Evolutionary conservation across 1,140 invertebrate species (phyloP), one percentile per base, ranked within the genome.

Genomic region (Vanessa atalanta): DNA sequence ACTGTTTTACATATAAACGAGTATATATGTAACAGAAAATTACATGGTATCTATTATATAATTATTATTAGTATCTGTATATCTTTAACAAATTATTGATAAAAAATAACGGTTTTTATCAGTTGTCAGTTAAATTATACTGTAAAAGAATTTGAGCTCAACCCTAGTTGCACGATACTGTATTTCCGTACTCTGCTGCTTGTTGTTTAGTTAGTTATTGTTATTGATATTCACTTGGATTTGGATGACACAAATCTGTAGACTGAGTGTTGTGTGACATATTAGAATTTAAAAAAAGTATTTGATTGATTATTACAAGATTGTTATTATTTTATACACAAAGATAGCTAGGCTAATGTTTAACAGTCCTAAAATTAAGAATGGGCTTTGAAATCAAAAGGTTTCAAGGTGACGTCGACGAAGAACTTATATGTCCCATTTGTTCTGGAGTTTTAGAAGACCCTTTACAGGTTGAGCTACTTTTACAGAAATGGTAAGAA

Each of bases 371-470:
- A 75, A 78, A 83, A 82, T 80, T 73, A 82, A 90, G 78, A 79
- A 98, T 98, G 97, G 98, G 97, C 82, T 98, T 96, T 94, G 97
- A 98, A 91, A 93, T 97, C 55, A 95, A 95, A 92, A 94, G 97
- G 82, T 98, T 98, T 94, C 95, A 97, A 93, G 97, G 97, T 82
- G 96, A 97, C 88, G 97, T 98, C 70, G 97, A 98, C 89, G 97
- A 98, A 94, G 98, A 98, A 94, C 93, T 98, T 43, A 94, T 98
- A 65, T 98, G 98, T 90, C 96, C 97, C 72, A 98, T 98, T 92
- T 98, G 98, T 93, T 97, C 97, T 69, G 96, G 96, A 78, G 97
- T 98, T 71, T 90, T 98, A 47, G 97, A 98, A 84, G 97, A 98
- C 86, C 97, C 98, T 51, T 92, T 98, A 57, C 97, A 98, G 95